A percentile compares a stretch with the other conserved stretches of the same genome.
phyloP scores from a whole-genome alignment of 2,797 vertebrate species.

The Aldrovandia affinis region DNA sequence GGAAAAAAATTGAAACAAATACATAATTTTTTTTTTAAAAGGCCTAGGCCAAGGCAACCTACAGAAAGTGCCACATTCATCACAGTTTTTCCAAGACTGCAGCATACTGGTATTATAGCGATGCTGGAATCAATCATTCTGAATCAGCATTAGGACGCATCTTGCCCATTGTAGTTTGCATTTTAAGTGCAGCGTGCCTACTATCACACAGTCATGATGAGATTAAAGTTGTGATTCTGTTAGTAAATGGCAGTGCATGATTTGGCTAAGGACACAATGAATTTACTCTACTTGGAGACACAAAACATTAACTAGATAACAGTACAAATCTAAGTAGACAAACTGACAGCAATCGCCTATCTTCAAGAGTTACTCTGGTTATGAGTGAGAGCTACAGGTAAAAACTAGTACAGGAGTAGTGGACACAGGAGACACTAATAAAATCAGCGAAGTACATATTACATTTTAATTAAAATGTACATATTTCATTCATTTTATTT shows the following conservation, averaged over 20 bases:
- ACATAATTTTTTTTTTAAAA: no score
- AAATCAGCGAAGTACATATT: neutral
- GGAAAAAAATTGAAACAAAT: no score
- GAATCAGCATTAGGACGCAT: neutral
- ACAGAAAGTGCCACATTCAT: neutral
- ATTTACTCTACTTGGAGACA: neutral
- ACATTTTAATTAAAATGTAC: no score
- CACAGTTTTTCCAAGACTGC: neutral
- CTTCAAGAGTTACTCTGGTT: constrained; percentile 5
- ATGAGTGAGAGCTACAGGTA: constrained; percentile 1
- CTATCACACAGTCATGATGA: neutral
- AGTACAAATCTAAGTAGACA: neutral
- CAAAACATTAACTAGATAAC: neutral
- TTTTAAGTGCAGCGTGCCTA: neutral
- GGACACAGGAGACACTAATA: neutral
- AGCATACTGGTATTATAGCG: neutral
- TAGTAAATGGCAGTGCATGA: constrained; percentile 30
- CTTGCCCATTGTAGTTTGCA: neutral
- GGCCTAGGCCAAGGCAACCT: neutral
- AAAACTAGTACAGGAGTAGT: neutral
- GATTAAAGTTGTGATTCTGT: constrained; percentile 26
- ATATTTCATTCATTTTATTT: no score
- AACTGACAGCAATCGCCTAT: constrained; percentile 17
- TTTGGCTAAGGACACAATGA: neutral
- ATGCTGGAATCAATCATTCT: neutral